These are phyloP conservation scores for Hemitrygon akajei DNA, from an alignment of 2,797 vertebrate genomes.

Conservation along the genomic window DNA sequence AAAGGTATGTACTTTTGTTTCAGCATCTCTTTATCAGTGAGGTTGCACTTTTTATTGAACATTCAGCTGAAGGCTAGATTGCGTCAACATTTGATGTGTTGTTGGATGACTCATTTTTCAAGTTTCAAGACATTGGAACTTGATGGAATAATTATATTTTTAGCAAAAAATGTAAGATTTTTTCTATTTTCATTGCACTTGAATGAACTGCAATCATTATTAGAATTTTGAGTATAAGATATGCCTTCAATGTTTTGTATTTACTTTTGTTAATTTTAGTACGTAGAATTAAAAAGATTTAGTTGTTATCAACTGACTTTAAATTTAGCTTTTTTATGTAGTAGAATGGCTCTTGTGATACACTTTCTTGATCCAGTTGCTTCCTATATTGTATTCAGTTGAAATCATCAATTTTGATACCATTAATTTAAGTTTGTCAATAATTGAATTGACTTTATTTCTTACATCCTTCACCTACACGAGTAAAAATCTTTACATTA, in stretches of 20 bases:
- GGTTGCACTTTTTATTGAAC: background rate
- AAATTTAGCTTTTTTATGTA: background rate
- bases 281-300: background rate
- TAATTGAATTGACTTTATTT: no score
- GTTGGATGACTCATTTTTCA: background rate
- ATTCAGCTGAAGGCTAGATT: background rate
- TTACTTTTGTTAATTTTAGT: background rate
- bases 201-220: background rate
- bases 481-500: no score
- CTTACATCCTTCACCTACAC: no score
- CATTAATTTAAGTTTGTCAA: background rate
- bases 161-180: background rate
- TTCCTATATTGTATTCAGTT: background rate
- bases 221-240: background rate
- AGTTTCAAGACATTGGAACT: background rate
- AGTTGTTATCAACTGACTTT: background rate
- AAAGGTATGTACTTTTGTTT: conserved; percentile 74
- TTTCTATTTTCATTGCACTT: background rate
- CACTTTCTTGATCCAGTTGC: background rate
- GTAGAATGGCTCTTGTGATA: background rate
- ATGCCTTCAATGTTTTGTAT: background rate
- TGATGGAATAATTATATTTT: background rate
- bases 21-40: no score
- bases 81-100: background rate
- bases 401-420: background rate